phyloP scores from a whole-genome alignment of 2,888 invertebrate genomes.

The Gortyna flavago region DNA sequence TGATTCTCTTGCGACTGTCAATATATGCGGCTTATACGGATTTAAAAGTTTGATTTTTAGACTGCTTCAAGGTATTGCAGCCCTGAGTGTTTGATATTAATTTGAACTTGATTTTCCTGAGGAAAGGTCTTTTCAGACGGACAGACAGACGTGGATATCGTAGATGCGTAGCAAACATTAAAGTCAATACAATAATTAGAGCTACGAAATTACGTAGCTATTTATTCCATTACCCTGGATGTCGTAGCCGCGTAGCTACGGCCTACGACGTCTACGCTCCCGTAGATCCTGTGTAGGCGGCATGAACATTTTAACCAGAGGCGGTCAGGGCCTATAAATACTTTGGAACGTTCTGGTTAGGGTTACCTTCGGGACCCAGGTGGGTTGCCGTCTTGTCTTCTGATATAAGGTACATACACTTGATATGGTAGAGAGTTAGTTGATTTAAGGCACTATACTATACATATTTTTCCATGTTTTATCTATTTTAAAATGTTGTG shows the following conservation, averaged over 20 bases:
- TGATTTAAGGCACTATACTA: not conserved
- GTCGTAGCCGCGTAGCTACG: conserved; percentile 43
- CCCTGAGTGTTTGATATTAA: too few relatives aligned
- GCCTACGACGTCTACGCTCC: conserved; percentile 44
- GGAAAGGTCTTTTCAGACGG: too few relatives aligned
- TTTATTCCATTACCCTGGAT: conserved; percentile 26
- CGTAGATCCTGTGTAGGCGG: conserved; percentile 37
- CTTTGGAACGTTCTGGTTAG: not conserved
- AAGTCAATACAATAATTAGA: not conserved
- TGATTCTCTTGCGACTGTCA: too few relatives aligned
- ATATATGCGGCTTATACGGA: too few relatives aligned
- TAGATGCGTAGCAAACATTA: conserved; percentile 19
- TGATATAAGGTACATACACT: not conserved
- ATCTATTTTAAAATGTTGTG: not conserved
- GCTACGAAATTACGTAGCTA: conserved; percentile 33
- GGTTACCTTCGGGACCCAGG: not conserved
- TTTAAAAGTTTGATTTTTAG: too few relatives aligned
- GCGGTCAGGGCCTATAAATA: conserved; percentile 2
- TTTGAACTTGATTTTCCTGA: too few relatives aligned
- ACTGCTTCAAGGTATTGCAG: too few relatives aligned
- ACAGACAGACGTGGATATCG: too few relatives aligned
- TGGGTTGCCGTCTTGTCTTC: not conserved
- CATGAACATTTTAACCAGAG: not conserved
- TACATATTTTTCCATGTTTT: not conserved
- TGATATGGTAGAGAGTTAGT: not conserved